A percentile compares a stretch with the other conserved stretches of the same genome.
Conservation (phyloP, 1,140 invertebrate species). For the Drosophila rhopaloa region DNA sequence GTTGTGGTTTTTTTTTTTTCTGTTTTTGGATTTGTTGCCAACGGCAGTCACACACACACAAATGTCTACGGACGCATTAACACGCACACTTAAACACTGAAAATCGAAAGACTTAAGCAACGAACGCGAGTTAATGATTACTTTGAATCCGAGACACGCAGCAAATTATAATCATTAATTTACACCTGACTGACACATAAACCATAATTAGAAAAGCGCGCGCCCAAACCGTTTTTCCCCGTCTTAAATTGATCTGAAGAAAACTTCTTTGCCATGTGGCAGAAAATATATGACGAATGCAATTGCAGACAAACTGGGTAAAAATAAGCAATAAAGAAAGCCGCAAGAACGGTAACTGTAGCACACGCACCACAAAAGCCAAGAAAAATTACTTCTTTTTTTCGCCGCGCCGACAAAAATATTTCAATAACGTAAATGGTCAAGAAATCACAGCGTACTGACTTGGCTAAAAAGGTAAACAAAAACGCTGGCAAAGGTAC, state of each 20-base stretch:
- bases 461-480: slow-evolving; percentile 71
- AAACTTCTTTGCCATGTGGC: slow-evolving; percentile 56
- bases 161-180: slow-evolving; percentile 71
- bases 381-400: slow-evolving; percentile 17
- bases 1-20: slow-evolving; percentile 23
- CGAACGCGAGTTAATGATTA: slow-evolving; percentile 78
- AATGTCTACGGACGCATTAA: slow-evolving; percentile 3
- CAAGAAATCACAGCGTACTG: slow-evolving; percentile 79
- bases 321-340: slow-evolving; percentile 36
- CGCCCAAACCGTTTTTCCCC: slow-evolving; percentile 15
- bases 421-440: slow-evolving; percentile 81
- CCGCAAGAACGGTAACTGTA: slow-evolving; percentile 73
- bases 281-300: slow-evolving; percentile 41
- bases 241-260: neutral
- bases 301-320: slow-evolving; percentile 40
- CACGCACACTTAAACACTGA: slow-evolving; percentile 24
- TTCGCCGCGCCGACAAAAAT: slow-evolving; percentile 38
- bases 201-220: slow-evolving; percentile 55
- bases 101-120: slow-evolving; percentile 79
- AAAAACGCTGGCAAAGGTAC: slow-evolving; percentile 77
- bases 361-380: slow-evolving; percentile 52
- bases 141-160: slow-evolving; percentile 54
- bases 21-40: slow-evolving; percentile 31
- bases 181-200: slow-evolving; percentile 50
- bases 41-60: slow-evolving; percentile 26